These are phyloP conservation scores for Symphodus melops DNA, from an alignment of 2,113 vertebrate genomes.

Conservation along the genomic window DNA sequence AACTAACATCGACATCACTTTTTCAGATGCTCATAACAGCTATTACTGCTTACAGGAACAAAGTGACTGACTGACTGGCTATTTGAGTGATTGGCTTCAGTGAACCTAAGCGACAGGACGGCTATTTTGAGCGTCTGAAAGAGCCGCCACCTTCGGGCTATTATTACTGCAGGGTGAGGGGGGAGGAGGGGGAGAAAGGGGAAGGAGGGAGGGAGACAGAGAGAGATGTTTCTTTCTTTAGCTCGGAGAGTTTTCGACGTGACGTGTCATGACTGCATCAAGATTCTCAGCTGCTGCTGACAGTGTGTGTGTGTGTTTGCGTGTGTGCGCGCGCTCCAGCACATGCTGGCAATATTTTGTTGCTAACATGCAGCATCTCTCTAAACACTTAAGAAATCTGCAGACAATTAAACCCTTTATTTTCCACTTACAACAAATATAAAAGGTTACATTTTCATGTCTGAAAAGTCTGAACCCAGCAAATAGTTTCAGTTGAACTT, in stretches of 20 bases:
- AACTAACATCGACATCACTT: not conserved
- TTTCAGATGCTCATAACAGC: constrained; percentile 6
- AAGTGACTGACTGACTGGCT: constrained; percentile 7
- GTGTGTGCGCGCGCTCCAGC: too few species aligned
- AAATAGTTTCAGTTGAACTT: too few species aligned
- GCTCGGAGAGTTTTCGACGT: constrained; percentile 55
- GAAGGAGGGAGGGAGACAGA: constrained; percentile 25
- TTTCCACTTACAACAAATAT: too few species aligned
- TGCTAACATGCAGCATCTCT: too few species aligned
- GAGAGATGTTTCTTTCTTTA: constrained; percentile 71
- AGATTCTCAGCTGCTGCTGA: constrained; percentile 78
- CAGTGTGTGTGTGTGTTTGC: constrained; percentile 25
- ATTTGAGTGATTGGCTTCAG: constrained; percentile 26
- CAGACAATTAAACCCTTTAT: too few species aligned
- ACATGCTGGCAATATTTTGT: too few species aligned
- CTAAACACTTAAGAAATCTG: too few species aligned
- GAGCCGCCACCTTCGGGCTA: constrained; percentile 75
- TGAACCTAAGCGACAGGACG: constrained; percentile 18
- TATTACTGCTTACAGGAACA: constrained; percentile 19
- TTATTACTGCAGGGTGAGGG: constrained; percentile 67
- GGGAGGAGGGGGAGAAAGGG: not conserved
- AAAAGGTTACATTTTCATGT: too few species aligned
- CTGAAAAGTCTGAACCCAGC: too few species aligned
- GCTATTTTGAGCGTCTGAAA: constrained; percentile 70
- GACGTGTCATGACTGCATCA: constrained; percentile 51